Percentiles rank a stretch among this genome's conserved stretches.
Conservation (phyloP, 2,888 invertebrate genomes). For the Agrotis puta region DNA sequence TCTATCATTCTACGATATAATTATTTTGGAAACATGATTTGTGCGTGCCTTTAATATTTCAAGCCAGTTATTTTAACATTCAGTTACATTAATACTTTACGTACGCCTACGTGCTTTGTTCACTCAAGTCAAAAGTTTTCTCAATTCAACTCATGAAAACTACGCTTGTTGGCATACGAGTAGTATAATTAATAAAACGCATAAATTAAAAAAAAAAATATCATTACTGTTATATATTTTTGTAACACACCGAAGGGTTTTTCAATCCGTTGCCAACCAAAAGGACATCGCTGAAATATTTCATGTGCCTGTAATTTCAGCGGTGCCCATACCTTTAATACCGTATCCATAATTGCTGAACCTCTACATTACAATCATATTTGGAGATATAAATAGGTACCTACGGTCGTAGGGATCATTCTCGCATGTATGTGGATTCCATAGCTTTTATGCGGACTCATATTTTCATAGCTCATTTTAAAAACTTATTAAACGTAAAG, state of each 20-base stretch:
- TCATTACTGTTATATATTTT: too few species aligned
- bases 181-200: background rate
- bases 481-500: background rate
- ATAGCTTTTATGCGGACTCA: too few species aligned
- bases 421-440: background rate
- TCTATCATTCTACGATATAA: background rate
- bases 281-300: slow-evolving; percentile 23
- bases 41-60: background rate
- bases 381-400: background rate
- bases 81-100: slow-evolving; percentile 11
- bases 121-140: slow-evolving; percentile 1
- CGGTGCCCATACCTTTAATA: slow-evolving; percentile 11
- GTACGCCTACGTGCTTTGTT: background rate
- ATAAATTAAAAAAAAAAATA: too few species aligned
- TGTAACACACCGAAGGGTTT: background rate
- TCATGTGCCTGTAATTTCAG: slow-evolving; percentile 13
- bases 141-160: background rate
- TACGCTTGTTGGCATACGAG: background rate
- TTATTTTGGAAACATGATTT: background rate
- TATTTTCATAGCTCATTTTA: background rate
- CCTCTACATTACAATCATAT: background rate
- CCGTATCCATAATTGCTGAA: background rate
- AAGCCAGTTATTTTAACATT: slow-evolving; percentile 4
- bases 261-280: background rate
- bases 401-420: background rate